Conservation (phyloP, 2,888 invertebrate species). For the Oligia fasciuncula region DNA sequence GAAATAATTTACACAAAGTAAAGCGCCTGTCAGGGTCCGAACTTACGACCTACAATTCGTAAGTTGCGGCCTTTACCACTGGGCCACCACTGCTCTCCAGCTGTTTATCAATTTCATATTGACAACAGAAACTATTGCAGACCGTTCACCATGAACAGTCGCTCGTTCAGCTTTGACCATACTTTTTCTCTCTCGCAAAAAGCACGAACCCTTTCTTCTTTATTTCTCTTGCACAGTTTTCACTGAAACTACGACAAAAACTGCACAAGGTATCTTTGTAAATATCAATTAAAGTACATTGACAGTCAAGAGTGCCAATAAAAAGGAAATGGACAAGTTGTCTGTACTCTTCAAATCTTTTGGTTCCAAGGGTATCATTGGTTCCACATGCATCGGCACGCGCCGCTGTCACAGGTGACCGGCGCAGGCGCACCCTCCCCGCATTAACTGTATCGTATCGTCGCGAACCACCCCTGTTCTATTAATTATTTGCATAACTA, state of each 20-base stretch:
- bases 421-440: constrained; percentile 62
- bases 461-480: constrained; percentile 71
- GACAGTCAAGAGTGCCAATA: neutral
- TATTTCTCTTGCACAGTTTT: neutral
- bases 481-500: constrained; percentile 86
- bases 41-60: neutral
- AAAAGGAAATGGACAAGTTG: neutral
- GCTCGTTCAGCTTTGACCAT: neutral
- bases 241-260: neutral
- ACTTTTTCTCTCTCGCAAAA: neutral
- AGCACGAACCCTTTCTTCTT: neutral
- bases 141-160: neutral
- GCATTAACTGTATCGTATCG: constrained; percentile 66
- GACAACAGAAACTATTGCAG: neutral
- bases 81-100: neutral
- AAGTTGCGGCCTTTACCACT: neutral
- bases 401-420: constrained; percentile 70
- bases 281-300: neutral
- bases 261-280: neutral
- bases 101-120: neutral
- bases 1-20: neutral
- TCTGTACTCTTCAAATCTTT: constrained; percentile 5
- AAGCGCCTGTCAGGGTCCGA: neutral
- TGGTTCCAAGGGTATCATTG: constrained; percentile 3
- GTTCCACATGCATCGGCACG: constrained; percentile 65